Conservation (phyloP, 2,797 vertebrate genomes). For the Enteromius viviparus region DNA sequence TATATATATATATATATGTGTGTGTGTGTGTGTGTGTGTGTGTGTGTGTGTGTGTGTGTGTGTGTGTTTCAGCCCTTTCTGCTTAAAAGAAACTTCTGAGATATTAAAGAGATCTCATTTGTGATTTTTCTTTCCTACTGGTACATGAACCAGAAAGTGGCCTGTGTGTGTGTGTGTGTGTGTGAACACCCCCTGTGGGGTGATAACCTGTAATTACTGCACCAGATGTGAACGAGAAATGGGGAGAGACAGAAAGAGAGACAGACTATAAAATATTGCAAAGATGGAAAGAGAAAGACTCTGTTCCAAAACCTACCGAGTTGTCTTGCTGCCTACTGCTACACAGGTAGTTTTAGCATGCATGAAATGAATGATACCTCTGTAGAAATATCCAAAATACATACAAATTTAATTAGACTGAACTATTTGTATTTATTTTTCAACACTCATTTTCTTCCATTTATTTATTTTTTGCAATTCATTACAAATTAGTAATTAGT, state of each 20-base stretch:
- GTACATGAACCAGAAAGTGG: conserved; percentile 46
- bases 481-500: background rate
- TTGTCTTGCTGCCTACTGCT: background rate
- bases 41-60: too few species aligned
- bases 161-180: conserved; percentile 44
- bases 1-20: too few species aligned
- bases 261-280: conserved; percentile 17
- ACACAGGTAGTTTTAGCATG: background rate
- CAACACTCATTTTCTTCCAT: background rate
- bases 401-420: background rate
- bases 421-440: background rate
- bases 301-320: conserved; percentile 14
- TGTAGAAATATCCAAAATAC: background rate
- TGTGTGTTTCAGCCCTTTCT: background rate
- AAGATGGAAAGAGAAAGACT: conserved; percentile 24
- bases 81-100: background rate
- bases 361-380: background rate
- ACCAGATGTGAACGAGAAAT: conserved; percentile 61
- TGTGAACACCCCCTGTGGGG: conserved; percentile 56
- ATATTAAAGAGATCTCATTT: conserved; percentile 8
- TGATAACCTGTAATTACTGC: conserved; percentile 64
- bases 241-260: conserved; percentile 33
- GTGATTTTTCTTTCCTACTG: conserved; percentile 7
- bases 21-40: too few species aligned
- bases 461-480: background rate